Evolutionary conservation across 2,113 vertebrate genomes (phyloP), one percentile per base, ranked within the genome.

Genomic region (Thryonomys swinderianus): DNA sequence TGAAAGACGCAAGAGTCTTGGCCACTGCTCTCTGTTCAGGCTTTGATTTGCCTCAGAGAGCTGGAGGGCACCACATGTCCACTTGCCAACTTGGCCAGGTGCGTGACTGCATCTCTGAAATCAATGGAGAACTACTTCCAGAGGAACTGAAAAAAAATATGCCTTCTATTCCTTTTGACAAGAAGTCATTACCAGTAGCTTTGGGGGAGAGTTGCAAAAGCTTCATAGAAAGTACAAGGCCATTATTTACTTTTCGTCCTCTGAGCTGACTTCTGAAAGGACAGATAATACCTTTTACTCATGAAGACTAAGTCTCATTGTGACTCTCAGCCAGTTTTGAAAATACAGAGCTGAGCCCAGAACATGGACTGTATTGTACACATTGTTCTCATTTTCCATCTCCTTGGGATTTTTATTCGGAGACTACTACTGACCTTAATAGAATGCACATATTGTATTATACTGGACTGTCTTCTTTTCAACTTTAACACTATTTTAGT

Each of bases 91-190:
- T 89, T 92, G 85, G 48, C 85, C 87, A 94, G 85, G 82, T 97
- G 73, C 53, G 10, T 45, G 37, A 59, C 37, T 64, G 32, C 1
- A 42, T 94, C 53, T 94, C 88, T 88, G 88, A 97, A 96, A 93
- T 93, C 85, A 82, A 66, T 95, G 79, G 71, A 91, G 42, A 96
- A 59, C 87, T 96, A 61, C 85, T 85, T 93, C 84, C 86, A 95
- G 90, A 97, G 79, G 90, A 69, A 90, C 5, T 74, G 92, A 96
- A 95, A 96, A n/a, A 69, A 94, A 88, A 92, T 69, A 91, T 93
- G 93, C 78, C 51, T 53, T 95, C 88, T 95, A 88, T 98, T 98
- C 89, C 82, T 96, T 97, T 93, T 87, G 96, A 91, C 95, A 96
- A 92, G 91, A 95, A 96, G 34, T 97, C 82, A 13, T 96, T 94